Conservation (phyloP, 2,797 vertebrate species). For the Tauraco hartlaubi region DNA sequence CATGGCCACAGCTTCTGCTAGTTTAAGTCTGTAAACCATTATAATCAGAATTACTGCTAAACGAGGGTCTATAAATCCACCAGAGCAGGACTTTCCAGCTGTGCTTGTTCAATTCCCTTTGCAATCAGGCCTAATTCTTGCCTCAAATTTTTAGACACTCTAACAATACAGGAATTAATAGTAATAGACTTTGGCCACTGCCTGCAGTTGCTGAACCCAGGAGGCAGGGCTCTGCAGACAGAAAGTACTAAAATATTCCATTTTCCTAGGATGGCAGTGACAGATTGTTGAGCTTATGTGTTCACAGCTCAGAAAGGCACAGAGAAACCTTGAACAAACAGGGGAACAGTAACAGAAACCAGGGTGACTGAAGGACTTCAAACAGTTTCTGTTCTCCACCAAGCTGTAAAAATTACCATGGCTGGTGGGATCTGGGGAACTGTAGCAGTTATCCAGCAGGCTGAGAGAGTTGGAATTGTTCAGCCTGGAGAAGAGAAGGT, state of each 20-base stretch:
- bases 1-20: background rate
- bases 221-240: background rate
- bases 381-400: background rate
- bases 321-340: background rate
- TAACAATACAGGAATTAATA: background rate
- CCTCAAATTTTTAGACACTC: background rate
- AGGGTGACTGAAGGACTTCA: background rate
- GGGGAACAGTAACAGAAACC: background rate
- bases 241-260: background rate
- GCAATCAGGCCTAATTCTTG: conserved; percentile 21
- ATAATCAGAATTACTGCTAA: background rate
- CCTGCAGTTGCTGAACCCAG: background rate
- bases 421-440: background rate
- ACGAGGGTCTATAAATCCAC: background rate
- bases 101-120: background rate
- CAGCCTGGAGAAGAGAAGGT: too few relatives aligned
- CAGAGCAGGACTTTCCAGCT: background rate
- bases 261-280: background rate
- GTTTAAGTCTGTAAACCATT: background rate
- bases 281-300: background rate
- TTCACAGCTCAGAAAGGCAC: background rate
- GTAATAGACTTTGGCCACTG: background rate
- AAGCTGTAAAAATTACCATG: background rate
- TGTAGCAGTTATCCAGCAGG: background rate
- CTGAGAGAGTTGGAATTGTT: too few relatives aligned